Conservation (phyloP, 2,797 vertebrate genomes). For the Pelobates cultripes region DNA sequence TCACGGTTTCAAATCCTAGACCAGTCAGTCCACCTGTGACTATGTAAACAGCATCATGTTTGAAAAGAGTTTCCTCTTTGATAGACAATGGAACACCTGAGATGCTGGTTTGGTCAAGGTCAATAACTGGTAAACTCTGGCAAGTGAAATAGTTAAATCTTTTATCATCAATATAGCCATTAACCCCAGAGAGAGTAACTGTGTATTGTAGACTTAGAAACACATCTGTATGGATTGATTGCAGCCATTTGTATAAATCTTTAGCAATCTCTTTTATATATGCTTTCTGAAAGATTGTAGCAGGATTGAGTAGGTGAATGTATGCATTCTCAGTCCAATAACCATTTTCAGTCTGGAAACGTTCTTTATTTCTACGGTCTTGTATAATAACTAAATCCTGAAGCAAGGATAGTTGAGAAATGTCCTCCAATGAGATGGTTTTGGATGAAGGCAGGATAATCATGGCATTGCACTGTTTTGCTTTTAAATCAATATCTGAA, state of each 20-base stretch:
- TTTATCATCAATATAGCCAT: too few relatives aligned
- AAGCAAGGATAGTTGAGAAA: slow-evolving; percentile 55
- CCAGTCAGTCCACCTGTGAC: too few relatives aligned
- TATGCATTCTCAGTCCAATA: slow-evolving; percentile 62
- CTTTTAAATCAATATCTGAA: not conserved
- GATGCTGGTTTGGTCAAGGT: not conserved
- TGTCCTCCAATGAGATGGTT: slow-evolving; percentile 56
- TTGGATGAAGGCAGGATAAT: slow-evolving; percentile 74
- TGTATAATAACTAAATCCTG: slow-evolving; percentile 75
- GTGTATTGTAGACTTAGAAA: too few relatives aligned
- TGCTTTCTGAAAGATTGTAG: slow-evolving; percentile 76
- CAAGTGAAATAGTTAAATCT: too few relatives aligned
- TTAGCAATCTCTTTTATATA: slow-evolving; percentile 68
- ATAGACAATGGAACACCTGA: too few relatives aligned
- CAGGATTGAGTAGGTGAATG: slow-evolving; percentile 71
- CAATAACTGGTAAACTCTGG: too few relatives aligned
- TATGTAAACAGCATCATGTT: too few relatives aligned
- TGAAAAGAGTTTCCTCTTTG: too few relatives aligned
- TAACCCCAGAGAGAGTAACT: slow-evolving; percentile 17
- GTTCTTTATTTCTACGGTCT: slow-evolving; percentile 57
- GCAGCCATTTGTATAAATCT: slow-evolving; percentile 72
- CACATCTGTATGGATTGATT: slow-evolving; percentile 63
- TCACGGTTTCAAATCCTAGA: too few relatives aligned
- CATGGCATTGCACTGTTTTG: slow-evolving; percentile 64
- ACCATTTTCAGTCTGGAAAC: slow-evolving; percentile 45